Percentiles rank a stretch among this genome's conserved stretches.
These are phyloP conservation scores for Brachyopa scutellaris DNA, from an alignment of 2,888 invertebrate genomes.

Conservation along the genomic window DNA sequence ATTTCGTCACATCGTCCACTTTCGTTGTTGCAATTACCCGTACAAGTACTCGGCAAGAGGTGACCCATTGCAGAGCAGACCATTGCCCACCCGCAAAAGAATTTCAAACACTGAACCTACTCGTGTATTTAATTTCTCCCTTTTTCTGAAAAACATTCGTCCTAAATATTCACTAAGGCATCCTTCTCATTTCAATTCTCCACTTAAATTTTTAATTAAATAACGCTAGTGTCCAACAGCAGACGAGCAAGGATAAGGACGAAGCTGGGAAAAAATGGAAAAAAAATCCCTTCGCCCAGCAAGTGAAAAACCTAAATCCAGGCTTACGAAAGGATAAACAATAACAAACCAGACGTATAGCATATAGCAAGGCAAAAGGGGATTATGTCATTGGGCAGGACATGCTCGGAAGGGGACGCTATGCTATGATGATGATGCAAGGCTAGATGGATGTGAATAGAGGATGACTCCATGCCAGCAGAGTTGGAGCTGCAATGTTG, in stretches of 20 bases:
- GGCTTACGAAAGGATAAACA: slow-evolving; percentile 62
- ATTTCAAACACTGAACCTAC: slow-evolving; percentile 11
- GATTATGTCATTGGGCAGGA: slow-evolving; percentile 44
- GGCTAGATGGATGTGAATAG: slow-evolving; percentile 5
- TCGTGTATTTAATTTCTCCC: slow-evolving; percentile 34
- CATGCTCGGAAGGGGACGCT: slow-evolving; percentile 10
- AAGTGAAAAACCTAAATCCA: slow-evolving; percentile 53
- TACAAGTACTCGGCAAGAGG: neutral
- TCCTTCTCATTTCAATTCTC: slow-evolving; percentile 62
- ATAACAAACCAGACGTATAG: slow-evolving; percentile 42
- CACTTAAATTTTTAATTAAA: slow-evolving; percentile 72
- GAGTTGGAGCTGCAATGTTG: slow-evolving; percentile 21
- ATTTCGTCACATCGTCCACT: slow-evolving; percentile 23
- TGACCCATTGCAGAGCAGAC: slow-evolving; percentile 38
- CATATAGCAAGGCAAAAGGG: slow-evolving; percentile 9
- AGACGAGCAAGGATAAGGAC: neutral
- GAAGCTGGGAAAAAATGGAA: neutral
- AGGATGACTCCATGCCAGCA: neutral
- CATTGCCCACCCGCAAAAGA: slow-evolving; percentile 35
- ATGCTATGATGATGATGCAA: slow-evolving; percentile 35
- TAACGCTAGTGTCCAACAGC: slow-evolving; percentile 60
- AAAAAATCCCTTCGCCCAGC: slow-evolving; percentile 46
- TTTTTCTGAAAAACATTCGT: slow-evolving; percentile 24
- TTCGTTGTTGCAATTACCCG: slow-evolving; percentile 45
- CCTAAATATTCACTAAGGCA: slow-evolving; percentile 68